Evolutionary conservation across 2,888 invertebrate species (phyloP), one percentile per base, ranked within the genome.

Genomic region (Lepidocyrtinus sp.): DNA sequence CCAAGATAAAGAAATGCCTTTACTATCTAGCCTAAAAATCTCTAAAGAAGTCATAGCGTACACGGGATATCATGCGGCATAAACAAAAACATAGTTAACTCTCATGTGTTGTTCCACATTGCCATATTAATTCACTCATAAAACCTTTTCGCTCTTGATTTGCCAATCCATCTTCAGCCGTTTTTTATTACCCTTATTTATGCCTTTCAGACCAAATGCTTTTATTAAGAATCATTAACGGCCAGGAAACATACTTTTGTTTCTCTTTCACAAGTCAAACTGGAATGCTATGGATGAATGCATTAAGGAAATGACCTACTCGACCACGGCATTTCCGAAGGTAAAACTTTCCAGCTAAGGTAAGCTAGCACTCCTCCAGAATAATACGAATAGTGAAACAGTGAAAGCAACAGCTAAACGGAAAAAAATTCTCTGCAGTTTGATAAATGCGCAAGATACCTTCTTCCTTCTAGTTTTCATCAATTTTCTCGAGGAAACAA

Each of bases 351-450:
- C 55, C 17, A n/a, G 55, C 15, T 12, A 55, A n/a, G n/a, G n/a
- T n/a, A n/a, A n/a, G n/a, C n/a, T n/a, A n/a, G n/a, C n/a, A n/a
- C n/a, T n/a, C n/a, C n/a, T 12, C 36, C 36, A 7, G 12, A 36
- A 36, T 36, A 36, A 36, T 12, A 5, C 36, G 36, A 36, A 12
- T n/a, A 36, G 36, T 36, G 36, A n/a, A 55, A 55, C 55, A 55
- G 55, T 55, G 55, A 55, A 55, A 55, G 55, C 55, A 55, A 55
- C 55, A 55, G 55, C 55, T 55, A 55, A 55, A n/a, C 55, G 36
- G 36, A 36, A 36, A 36, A 2, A 55, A 55, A 3, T 55, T 12
- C 17, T 55, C 55, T 55, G 2, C 55, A 2, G 55, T 55, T 55
- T 55, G 55, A 55, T 55, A 55, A 55, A 55, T 55, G 55, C 55